Base-by-base conservation (phyloP, 2,888 invertebrate genomes). In the Resseliella maxima region DNA sequence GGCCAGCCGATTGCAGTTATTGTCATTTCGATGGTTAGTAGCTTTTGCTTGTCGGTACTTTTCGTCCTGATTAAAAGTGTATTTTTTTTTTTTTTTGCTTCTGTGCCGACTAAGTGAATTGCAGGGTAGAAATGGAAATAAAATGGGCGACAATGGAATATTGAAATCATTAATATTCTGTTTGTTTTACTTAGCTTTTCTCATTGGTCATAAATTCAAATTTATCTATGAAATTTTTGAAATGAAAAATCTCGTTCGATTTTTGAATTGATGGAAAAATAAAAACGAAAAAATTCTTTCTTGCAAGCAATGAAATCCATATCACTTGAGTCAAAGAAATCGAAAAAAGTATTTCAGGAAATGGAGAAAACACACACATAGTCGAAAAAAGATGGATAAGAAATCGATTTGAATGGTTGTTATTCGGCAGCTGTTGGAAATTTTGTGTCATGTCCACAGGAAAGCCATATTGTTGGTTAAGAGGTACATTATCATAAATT, bases 401-500 rank as follows among this genome's bases (percentile, higher is more conserved):
- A 72, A 72, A 72, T 72, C 72, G 31, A 72, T 72, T 31, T 35
- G 72, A 35, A 18, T 72, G 35, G 6, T 35, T 31, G 72, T 72
- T 72, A n/a, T 50, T 59, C 12, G 50, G 59, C 5, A 15, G 27
- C 59, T 59, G 59, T 12, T 18, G 2, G 50, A 21, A 50, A 2
- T 8, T 12, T 21, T 18, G 15, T 59, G 59, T 59, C 59, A 59
- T 59, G n/a, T 59, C 59, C n/a, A 31, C 31, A 72, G 72, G 72
- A 15, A 31, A 72, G 72, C 31, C n/a, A 72, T n/a, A 72, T 72
- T 72, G 72, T 35, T n/a, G 35, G 27, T 27, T 8, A 15, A n/a
- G n/a, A n/a, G n/a, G n/a, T n/a, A 35, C 31, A 72, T 31, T 31
- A 72, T 72, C 72, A 72, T 72, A 72, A 72, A 72, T 72, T 35